Base-by-base conservation (phyloP, 2,888 invertebrate genomes). In the Oscheius sp. region DNA sequence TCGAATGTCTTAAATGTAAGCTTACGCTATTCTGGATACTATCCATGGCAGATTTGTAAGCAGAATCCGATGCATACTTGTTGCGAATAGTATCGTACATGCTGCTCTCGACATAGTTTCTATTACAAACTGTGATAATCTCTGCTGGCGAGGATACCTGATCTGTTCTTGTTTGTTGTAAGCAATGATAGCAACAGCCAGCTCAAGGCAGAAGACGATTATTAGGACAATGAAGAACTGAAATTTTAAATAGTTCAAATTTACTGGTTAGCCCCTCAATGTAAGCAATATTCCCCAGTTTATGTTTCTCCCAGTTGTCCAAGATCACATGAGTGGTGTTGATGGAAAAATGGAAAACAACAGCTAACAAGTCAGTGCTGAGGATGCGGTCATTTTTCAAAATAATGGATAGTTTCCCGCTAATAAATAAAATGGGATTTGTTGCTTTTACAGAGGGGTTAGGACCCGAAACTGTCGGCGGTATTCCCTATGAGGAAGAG, bases 201-300 rank as follows among this genome's bases (percentile, higher is more conserved):
- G 91, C 90, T 94, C 93, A 18, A 93, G 92, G 72, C 93, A 93
- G 88, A 94, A 92, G 75, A 94, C 93, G 75, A 94, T 91, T 84
- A 94, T 90, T 75, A 94, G 91, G 78, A 93, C 91, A 84, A 93
- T 92, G 90, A 94, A 93, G 90, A 94, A 94, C 92, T 94, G 89
- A 74, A 91, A 66, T 29, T 18, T 25, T 3, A 35, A 49, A 16
- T 49, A 49, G 9, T 45, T 49, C 49, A 49, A 13, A 49, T 16
- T 27, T 27, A 58, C 21, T 49, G 3, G 16, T 13, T 16, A 49
- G 5, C 49, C 49, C 16, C n/a, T 49, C 21, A 13, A 27, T 58
- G 23, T 25, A 29, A 25, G 12, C 21, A 53, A 23, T 25, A 25
- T 53, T 6, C 23, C 53, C n/a, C n/a, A 2, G 53, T 53, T 21